A percentile compares a stretch with the other conserved stretches of the same genome.
These are phyloP conservation scores for Apostichopus parvimensis DNA, from an alignment of 35 echinoderm and acorn worm species.

Conservation along the genomic window DNA sequence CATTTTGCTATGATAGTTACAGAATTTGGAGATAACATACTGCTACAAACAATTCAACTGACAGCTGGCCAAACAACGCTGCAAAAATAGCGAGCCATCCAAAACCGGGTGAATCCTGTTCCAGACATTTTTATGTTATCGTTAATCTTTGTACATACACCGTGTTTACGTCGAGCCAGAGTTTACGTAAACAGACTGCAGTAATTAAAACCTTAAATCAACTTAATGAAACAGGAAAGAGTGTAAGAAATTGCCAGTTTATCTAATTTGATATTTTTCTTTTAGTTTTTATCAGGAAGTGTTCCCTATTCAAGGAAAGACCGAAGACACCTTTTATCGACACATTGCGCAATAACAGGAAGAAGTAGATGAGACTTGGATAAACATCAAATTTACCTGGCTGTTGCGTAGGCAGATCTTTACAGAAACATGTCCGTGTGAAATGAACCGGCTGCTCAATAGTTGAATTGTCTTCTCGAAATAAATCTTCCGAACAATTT, in stretches of 20 bases:
- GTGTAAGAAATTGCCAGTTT: background rate
- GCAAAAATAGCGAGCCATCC: too few species aligned
- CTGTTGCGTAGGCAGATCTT: background rate
- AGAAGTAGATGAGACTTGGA: background rate
- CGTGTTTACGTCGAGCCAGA: too few species aligned
- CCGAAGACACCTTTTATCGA: background rate
- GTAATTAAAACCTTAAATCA: too few species aligned
- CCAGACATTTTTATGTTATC: too few species aligned
- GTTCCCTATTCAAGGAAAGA: background rate
- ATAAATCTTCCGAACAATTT: conserved; percentile 6
- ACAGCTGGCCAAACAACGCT: too few species aligned
- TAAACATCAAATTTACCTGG: background rate
- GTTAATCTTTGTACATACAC: too few species aligned
- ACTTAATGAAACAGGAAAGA: too few species aligned
- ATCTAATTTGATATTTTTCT: background rate
- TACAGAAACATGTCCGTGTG: background rate
- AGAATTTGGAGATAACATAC: too few species aligned
- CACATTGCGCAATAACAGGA: background rate
- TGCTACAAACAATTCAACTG: too few species aligned
- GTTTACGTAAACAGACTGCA: too few species aligned
- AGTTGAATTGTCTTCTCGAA: background rate
- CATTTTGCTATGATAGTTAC: too few species aligned
- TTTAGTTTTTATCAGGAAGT: background rate
- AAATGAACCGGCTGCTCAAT: background rate
- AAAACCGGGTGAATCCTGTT: too few species aligned